A percentile compares a stretch with the other conserved stretches of the same genome.
These are phyloP conservation scores for Gila orcuttii DNA, from an alignment of 2,113 vertebrate species.

Conservation along the genomic window DNA sequence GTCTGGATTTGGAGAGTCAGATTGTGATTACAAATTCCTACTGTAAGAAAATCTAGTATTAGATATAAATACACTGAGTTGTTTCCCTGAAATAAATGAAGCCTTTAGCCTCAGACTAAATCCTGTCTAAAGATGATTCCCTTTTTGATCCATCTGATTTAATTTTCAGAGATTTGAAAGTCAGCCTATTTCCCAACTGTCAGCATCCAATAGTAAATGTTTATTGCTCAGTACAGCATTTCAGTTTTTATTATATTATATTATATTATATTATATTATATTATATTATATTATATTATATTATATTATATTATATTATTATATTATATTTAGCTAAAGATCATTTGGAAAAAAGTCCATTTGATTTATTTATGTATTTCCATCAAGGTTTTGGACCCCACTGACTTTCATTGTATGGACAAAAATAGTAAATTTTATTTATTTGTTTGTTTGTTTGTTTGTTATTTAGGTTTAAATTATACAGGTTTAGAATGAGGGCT, in stretches of 20 bases:
- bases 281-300: neutral
- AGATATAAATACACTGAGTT: neutral
- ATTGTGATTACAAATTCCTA: neutral
- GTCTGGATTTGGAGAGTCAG: neutral
- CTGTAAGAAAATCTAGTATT: neutral
- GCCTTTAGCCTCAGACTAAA: conserved; percentile 12
- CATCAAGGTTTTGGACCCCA: too few species aligned
- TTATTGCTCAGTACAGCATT: neutral
- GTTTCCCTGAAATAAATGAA: neutral
- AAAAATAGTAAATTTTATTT: neutral
- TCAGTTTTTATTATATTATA: neutral
- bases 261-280: neutral
- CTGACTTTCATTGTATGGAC: too few species aligned
- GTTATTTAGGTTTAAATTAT: too few species aligned
- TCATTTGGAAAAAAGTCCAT: too few species aligned
- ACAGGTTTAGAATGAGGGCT: neutral
- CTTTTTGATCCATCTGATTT: conserved; percentile 6
- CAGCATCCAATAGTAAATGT: neutral
- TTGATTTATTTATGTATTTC: too few species aligned
- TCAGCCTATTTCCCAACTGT: neutral
- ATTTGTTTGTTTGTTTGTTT: neutral
- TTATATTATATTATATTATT: too few species aligned
- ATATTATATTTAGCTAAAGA: too few species aligned
- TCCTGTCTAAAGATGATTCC: conserved; percentile 16
- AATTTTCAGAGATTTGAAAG: conserved; percentile 8